These are phyloP conservation scores for Shargacucullia verbasci DNA, from an alignment of 2,888 invertebrate genomes.

Conservation along the genomic window DNA sequence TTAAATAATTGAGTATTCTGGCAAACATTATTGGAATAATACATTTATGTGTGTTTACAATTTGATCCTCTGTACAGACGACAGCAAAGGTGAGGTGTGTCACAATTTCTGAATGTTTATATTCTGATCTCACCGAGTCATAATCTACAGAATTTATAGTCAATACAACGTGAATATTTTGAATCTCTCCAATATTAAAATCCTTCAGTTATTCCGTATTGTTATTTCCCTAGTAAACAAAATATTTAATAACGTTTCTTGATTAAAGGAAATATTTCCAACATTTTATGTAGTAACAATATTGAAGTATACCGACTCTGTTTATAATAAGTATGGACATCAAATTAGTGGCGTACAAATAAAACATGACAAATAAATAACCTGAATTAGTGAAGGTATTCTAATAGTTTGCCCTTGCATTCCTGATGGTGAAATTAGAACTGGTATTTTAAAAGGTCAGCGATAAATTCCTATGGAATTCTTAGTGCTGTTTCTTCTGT, in stretches of 20 bases:
- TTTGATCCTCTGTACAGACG: constrained; percentile 21
- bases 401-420: constrained; percentile 19
- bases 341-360: constrained; percentile 24
- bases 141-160: neutral
- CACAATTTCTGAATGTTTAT: constrained; percentile 9
- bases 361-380: constrained; percentile 29
- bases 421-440: constrained; percentile 5
- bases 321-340: constrained; percentile 17
- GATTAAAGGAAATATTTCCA: constrained; percentile 23
- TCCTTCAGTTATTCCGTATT: constrained; percentile 1
- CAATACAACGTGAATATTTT: neutral
- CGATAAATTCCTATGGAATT: constrained; percentile 47
- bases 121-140: neutral
- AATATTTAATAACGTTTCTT: constrained; percentile 17
- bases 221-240: constrained; percentile 22
- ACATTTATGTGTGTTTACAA: neutral
- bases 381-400: constrained; percentile 25
- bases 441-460: constrained; percentile 16
- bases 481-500: constrained; percentile 33
- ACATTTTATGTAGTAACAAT: constrained; percentile 20
- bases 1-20: constrained; percentile 35
- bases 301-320: constrained; percentile 16
- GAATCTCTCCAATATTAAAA: constrained; percentile 7
- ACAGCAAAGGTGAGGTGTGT: constrained; percentile 12
- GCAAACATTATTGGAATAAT: constrained; percentile 16